These are phyloP conservation scores for Achatina immaculata DNA, from an alignment of 1,140 invertebrate species.

Conservation along the genomic window DNA sequence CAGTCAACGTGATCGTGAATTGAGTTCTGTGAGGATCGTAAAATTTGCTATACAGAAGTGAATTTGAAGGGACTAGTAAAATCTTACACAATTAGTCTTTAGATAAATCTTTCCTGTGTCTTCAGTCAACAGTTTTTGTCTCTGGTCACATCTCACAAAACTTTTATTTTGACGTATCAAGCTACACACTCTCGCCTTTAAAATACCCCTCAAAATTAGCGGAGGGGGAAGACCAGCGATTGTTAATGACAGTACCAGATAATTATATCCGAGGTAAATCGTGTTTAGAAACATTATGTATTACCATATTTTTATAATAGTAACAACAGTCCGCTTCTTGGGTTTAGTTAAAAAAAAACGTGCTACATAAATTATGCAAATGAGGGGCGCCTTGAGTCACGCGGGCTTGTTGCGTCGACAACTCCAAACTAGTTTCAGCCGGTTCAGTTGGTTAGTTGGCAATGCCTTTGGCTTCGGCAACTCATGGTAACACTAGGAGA, in stretches of 20 bases:
- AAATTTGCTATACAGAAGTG: slow-evolving; percentile 33
- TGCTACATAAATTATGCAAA: slow-evolving; percentile 34
- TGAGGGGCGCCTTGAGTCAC: slow-evolving; percentile 7
- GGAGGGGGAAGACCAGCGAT: slow-evolving; percentile 16
- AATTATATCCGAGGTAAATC: slow-evolving; percentile 28
- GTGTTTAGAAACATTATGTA: slow-evolving; percentile 24
- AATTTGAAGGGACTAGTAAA: slow-evolving; percentile 28
- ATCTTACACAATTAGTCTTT: slow-evolving; percentile 20
- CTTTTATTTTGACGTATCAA: background rate
- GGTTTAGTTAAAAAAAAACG: background rate
- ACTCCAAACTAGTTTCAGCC: slow-evolving; percentile 19
- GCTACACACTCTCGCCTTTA: slow-evolving; percentile 19
- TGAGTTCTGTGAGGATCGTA: slow-evolving; percentile 32
- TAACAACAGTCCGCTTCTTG: background rate
- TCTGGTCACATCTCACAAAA: slow-evolving; percentile 1
- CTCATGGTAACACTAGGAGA: slow-evolving; percentile 8
- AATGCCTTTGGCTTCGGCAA: slow-evolving; percentile 14
- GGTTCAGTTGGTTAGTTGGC: background rate
- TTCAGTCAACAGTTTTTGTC: slow-evolving; percentile 17
- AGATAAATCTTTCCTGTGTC: slow-evolving; percentile 26
- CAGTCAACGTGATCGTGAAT: slow-evolving; percentile 14
- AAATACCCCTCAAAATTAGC: background rate
- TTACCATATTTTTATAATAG: slow-evolving; percentile 2
- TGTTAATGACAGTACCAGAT: background rate
- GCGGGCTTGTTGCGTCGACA: background rate